These are phyloP conservation scores for Rousettus madagascariensis DNA, from an alignment of 2,797 vertebrate genomes.

Conservation along the genomic window DNA sequence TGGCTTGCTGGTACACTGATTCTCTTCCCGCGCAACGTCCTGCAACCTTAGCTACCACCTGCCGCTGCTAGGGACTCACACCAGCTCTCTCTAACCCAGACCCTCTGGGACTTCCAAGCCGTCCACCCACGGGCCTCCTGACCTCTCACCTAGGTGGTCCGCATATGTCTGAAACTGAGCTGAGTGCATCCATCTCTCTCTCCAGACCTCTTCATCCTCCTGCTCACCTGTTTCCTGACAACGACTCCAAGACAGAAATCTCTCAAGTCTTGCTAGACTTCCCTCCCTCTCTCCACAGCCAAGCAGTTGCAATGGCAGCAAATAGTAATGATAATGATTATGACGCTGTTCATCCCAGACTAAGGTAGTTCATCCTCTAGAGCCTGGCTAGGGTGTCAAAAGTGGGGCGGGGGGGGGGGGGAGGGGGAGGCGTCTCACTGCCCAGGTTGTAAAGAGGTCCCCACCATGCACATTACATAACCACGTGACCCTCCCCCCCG, in stretches of 20 bases:
- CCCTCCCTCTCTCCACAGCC: neutral
- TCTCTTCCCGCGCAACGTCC: neutral
- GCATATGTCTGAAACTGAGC: neutral
- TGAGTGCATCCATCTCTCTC: neutral
- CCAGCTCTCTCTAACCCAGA: neutral
- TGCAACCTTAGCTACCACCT: neutral
- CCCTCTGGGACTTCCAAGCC: neutral
- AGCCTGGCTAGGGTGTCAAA: neutral
- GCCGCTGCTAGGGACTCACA: neutral
- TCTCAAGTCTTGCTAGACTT: neutral
- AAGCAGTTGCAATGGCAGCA: neutral
- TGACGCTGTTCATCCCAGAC: neutral
- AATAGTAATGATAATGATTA: rapidly evolving
- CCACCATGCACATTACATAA: neutral
- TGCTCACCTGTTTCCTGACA: neutral
- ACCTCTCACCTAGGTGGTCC: neutral
- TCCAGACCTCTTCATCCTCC: neutral
- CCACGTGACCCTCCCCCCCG: neutral
- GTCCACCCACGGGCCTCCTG: no score
- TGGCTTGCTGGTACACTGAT: neutral
- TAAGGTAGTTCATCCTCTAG: neutral
- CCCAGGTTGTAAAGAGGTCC: neutral
- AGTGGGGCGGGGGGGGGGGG: no score
- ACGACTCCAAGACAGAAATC: neutral
- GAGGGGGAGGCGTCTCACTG: neutral